Evolutionary conservation across 2,797 vertebrate genomes (phyloP), one percentile per base, ranked within the genome.

Genomic region (Amniataba percoides): DNA sequence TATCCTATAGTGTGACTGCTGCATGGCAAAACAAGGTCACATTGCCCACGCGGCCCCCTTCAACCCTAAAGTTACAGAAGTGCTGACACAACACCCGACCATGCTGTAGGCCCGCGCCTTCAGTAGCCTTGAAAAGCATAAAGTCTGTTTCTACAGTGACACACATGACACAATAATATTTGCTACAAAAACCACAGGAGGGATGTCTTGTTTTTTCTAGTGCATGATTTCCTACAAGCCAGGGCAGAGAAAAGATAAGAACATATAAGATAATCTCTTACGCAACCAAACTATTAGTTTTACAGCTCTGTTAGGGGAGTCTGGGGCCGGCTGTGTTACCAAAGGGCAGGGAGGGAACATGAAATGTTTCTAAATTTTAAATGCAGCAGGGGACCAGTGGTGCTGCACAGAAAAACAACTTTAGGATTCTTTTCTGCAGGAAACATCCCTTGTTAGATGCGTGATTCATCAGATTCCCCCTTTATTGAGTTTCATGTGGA

Each of bases 231-330:
- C 23, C 63, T 69, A 62, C 53, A 72, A 82, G 49, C 62, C 45
- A 46, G 21, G 21, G 57, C 64, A 72, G 78, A 65, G 57, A 45
- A 80, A 77, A 82, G 68, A 88, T 77, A 81, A 83, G 57, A 78
- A 67, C 64, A 51, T 70, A 77, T 75, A 65, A 77, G 65, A 88
- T 88, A 90, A 88, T 90, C 82, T 87, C 75, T 89, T 88, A 90
- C 70, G 79, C 73, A 90, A 90, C 80, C 69, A 53, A 63, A 80
- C 57, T 74, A 76, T 80, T 78, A 57, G 77, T 81, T 85, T 81
- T 74, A 36, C 34, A 72, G 60, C 21, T 63, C 45, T 71, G 67
- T 59, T 57, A 10, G 39, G 27, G 80, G 62, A 68, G 61, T 42
- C 56, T 23, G 64, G 13, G 62, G 60, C 51, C 21, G 34, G 34